Evolutionary conservation across 2,797 vertebrate genomes (phyloP).

Genomic region (Hafferia zeledoni): DNA sequence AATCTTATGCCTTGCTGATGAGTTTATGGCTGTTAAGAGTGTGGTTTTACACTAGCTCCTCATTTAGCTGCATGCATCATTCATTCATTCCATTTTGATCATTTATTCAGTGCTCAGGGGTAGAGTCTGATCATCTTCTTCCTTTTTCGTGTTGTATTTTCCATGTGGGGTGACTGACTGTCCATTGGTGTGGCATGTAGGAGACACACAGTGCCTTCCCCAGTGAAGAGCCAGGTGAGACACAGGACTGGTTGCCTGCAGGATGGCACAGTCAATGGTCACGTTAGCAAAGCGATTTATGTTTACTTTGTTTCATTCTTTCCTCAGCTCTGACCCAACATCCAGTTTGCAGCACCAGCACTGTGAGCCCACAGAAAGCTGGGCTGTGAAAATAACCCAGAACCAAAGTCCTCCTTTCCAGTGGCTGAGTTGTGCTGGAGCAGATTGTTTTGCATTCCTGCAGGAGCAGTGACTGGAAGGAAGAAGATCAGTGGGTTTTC

Average conservation of each 20-base stretch:
- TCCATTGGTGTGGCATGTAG: neutral
- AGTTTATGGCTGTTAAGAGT: neutral
- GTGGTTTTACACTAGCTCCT: neutral
- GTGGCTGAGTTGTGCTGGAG: neutral
- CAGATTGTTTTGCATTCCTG: neutral
- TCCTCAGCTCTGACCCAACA: neutral
- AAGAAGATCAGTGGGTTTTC: slow-evolving; percentile 85
- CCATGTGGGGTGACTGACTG: neutral
- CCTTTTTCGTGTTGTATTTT: neutral
- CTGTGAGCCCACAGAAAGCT: neutral
- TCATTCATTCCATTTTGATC: neutral
- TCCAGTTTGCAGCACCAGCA: neutral
- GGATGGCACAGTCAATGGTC: neutral
- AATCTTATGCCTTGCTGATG: neutral
- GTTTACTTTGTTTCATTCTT: neutral
- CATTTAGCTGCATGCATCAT: neutral
- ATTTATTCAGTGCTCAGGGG: neutral
- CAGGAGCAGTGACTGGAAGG: slow-evolving; percentile 84
- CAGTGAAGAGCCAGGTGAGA: neutral
- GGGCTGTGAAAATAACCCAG: neutral
- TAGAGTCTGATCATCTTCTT: neutral
- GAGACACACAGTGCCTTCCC: neutral
- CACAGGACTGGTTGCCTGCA: neutral
- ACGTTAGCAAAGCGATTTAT: neutral
- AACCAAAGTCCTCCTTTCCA: neutral